Percentiles rank a stretch among this genome's conserved stretches.
These are phyloP conservation scores for Chascanopsetta lugubris DNA, from an alignment of 2,113 vertebrate genomes.

Conservation along the genomic window DNA sequence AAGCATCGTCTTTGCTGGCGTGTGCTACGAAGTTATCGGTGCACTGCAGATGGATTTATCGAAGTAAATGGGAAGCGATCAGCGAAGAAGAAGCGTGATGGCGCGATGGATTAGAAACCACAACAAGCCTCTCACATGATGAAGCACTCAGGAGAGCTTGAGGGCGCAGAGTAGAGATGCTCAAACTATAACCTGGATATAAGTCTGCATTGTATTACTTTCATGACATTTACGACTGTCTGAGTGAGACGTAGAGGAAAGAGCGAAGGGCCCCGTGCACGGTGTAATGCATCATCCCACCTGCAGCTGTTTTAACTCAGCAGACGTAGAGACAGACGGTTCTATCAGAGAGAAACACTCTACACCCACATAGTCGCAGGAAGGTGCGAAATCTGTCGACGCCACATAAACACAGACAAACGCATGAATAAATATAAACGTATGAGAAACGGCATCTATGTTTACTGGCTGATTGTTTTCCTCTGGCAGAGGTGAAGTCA, in stretches of 20 bases:
- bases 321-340: conserved; percentile 41
- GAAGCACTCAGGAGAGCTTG: neutral
- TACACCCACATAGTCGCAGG: conserved; percentile 50
- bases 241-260: conserved; percentile 22
- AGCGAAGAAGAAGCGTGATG: too few relatives aligned
- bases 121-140: neutral
- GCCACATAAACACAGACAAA: conserved; percentile 19
- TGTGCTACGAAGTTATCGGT: too few relatives aligned
- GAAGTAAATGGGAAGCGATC: too few relatives aligned
- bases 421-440: conserved; percentile 6
- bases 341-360: conserved; percentile 58
- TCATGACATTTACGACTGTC: neutral
- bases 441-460: neutral
- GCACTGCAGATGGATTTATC: too few relatives aligned
- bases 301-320: conserved; percentile 55
- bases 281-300: conserved; percentile 46
- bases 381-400: conserved; percentile 40
- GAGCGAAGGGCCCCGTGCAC: conserved; percentile 21
- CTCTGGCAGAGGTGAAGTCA: too few relatives aligned
- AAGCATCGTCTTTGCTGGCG: too few relatives aligned
- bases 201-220: too few relatives aligned
- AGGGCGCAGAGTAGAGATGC: neutral
- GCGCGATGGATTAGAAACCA: too few relatives aligned
- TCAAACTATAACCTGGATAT: too few relatives aligned
- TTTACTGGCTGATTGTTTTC: neutral